These are phyloP conservation scores for Zhengitettix transpicula DNA, from an alignment of 2,888 invertebrate species.

Conservation along the genomic window DNA sequence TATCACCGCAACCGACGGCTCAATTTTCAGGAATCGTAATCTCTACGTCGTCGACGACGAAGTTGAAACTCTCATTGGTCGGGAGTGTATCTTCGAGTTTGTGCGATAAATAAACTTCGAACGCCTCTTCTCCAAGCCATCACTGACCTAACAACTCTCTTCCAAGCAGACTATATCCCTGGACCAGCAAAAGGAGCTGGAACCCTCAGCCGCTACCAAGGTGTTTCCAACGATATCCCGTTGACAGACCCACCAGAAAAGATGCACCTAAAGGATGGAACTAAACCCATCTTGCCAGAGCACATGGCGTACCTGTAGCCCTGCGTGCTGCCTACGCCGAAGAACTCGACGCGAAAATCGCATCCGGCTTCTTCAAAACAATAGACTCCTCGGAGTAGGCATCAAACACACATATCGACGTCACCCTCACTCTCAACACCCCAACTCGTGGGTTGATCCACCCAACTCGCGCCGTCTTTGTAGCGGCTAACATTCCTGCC, in stretches of 20 bases:
- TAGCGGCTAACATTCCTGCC: constrained; percentile 13
- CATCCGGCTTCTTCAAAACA: constrained; percentile 14
- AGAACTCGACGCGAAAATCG: constrained; percentile 12
- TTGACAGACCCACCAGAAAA: background rate
- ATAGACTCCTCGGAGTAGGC: constrained; percentile 16
- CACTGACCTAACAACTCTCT: no score
- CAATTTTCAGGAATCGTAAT: no score
- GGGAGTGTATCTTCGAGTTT: background rate
- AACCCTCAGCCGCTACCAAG: no score
- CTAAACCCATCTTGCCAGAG: background rate
- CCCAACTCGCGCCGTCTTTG: constrained; percentile 2
- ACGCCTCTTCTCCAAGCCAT: background rate
- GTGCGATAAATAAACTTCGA: background rate
- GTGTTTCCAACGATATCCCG: no score
- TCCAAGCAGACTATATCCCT: no score
- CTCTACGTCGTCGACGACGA: background rate
- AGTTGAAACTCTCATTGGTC: background rate
- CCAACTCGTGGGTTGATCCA: constrained; percentile 10
- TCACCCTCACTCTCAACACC: constrained; percentile 9
- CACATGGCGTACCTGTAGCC: constrained; percentile 6
- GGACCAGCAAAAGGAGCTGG: no score
- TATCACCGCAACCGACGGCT: no score
- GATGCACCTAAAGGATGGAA: background rate
- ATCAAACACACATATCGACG: background rate
- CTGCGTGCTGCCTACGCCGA: constrained; percentile 10